These are phyloP conservation scores for Gallinago solitaria DNA, from an alignment of 2,797 vertebrate species.

Conservation along the genomic window DNA sequence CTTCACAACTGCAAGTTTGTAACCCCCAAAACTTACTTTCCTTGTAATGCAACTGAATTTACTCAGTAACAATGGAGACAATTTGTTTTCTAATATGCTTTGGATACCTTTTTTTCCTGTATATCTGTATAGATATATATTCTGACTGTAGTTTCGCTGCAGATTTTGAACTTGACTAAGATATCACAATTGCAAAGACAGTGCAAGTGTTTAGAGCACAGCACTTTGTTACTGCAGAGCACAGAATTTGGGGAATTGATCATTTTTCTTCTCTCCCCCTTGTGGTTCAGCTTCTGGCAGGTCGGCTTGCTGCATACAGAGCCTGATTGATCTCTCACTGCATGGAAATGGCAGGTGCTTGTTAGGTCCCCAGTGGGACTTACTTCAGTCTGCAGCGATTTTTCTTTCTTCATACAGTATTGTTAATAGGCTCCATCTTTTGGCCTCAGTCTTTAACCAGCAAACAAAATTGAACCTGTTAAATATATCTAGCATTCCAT, in stretches of 20 bases:
- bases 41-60: neutral
- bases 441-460: neutral
- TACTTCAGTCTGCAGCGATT: neutral
- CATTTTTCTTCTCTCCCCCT: conserved; percentile 47
- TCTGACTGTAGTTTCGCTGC: neutral
- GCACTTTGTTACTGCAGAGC: neutral
- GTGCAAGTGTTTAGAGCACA: neutral
- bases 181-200: neutral
- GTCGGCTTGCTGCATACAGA: neutral
- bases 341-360: conserved; percentile 51
- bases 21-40: neutral
- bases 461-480: neutral
- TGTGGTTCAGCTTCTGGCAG: conserved; percentile 45
- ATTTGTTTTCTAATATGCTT: neutral
- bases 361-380: conserved; percentile 33
- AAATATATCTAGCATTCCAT: neutral
- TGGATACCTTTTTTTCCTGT: neutral
- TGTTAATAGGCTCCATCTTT: neutral
- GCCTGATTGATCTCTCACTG: conserved; percentile 48
- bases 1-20: neutral
- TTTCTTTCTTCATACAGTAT: neutral
- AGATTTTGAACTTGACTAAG: neutral
- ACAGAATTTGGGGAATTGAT: conserved; percentile 30
- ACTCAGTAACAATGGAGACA: neutral
- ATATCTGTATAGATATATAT: neutral